A percentile compares a stretch with the other conserved stretches of the same genome.
phyloP scores from a whole-genome alignment of 2,888 invertebrate species.

The Heliconius aoede region DNA sequence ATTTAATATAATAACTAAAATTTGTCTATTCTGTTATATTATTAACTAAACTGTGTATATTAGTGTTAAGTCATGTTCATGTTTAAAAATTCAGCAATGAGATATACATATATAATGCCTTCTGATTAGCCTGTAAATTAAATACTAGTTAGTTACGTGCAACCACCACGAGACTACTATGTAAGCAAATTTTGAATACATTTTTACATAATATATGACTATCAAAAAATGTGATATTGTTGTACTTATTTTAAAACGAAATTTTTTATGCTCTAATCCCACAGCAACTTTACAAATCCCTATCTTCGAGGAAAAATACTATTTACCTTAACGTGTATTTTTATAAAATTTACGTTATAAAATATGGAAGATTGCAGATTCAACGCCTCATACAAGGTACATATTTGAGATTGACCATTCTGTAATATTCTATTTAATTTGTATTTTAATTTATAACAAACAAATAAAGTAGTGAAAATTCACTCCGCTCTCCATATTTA shows the following conservation, averaged over 20 bases:
- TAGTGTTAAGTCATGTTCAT: not conserved
- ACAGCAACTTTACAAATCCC: not conserved
- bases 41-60: not conserved
- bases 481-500: not conserved
- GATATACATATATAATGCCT: not conserved
- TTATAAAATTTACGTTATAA: not conserved
- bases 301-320: not conserved
- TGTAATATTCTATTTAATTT: no score
- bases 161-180: no score
- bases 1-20: no score
- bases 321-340: not conserved
- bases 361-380: not conserved
- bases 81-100: slow-evolving; percentile 7
- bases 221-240: not conserved
- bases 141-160: not conserved
- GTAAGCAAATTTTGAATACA: no score
- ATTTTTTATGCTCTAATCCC: not conserved
- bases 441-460: no score
- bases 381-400: not conserved
- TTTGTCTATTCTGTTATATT: not conserved
- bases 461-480: not conserved
- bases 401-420: not conserved
- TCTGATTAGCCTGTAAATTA: not conserved
- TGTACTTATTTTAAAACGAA: not conserved
- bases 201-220: not conserved